phyloP scores from a whole-genome alignment of 2,113 vertebrate species.

The Podiceps cristatus region DNA sequence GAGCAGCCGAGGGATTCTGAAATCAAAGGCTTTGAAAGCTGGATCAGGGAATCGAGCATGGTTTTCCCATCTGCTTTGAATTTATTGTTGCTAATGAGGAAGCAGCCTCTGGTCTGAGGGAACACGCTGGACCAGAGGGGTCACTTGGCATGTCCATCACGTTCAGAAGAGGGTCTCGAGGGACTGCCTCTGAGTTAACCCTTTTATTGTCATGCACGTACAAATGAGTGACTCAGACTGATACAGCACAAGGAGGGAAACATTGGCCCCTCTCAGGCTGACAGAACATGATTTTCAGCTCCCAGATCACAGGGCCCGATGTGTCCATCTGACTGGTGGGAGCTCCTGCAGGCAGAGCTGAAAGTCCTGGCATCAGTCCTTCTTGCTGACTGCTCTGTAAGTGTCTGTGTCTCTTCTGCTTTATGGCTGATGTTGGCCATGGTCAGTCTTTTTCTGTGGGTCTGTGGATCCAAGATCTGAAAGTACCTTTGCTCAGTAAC shows the following conservation, averaged over 20 bases:
- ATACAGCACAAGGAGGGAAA: neutral
- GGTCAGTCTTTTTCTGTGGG: neutral
- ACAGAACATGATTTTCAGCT: neutral
- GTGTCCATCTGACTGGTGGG: neutral
- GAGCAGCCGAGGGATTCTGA: neutral
- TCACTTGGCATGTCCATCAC: neutral
- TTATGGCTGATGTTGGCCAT: neutral
- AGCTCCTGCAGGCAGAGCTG: neutral
- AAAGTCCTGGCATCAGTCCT: neutral
- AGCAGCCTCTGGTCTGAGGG: neutral
- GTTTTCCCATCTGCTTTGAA: conserved; percentile 56
- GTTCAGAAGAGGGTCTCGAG: neutral
- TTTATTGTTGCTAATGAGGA: conserved; percentile 58
- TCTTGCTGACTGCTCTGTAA: rapidly evolving
- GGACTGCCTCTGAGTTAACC: neutral
- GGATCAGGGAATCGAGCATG: neutral
- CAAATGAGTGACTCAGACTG: neutral
- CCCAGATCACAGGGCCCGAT: neutral
- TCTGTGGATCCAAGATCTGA: neutral
- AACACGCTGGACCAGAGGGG: neutral
- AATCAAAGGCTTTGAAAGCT: conserved; percentile 40
- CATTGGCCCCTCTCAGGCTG: neutral
- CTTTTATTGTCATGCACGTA: neutral
- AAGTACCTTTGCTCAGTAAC: neutral
- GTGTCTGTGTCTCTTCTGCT: neutral